Percentiles rank a stretch among this genome's conserved stretches.
These are phyloP conservation scores for Ia io DNA, from an alignment of 2,113 vertebrate genomes.

Conservation along the genomic window DNA sequence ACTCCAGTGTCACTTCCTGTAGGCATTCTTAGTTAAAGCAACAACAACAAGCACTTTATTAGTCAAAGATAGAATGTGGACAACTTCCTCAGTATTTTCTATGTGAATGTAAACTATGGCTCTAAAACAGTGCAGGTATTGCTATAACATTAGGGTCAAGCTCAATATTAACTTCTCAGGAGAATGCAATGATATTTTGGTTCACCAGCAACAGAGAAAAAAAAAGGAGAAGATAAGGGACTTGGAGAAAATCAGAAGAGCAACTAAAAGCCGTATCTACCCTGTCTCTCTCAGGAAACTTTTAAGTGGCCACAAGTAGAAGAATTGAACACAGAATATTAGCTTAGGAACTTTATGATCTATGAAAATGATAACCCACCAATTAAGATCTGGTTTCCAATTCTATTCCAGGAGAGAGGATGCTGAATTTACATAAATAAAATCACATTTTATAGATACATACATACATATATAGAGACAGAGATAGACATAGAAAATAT, in stretches of 20 bases:
- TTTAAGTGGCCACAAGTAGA: conserved; percentile 43
- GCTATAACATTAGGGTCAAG: not conserved
- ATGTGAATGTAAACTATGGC: not conserved
- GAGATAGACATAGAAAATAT: not conserved
- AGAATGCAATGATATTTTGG: conserved; percentile 42
- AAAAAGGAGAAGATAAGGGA: not conserved
- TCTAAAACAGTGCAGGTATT: not conserved
- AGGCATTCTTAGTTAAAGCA: not conserved
- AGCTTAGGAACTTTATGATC: conserved; percentile 32
- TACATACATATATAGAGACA: not conserved
- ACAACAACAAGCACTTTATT: not conserved
- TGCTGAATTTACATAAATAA: conserved; percentile 9
- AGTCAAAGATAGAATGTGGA: not conserved
- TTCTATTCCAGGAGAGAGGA: not conserved
- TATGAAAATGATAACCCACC: conserved; percentile 25
- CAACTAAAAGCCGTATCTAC: not conserved
- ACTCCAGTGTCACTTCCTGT: not conserved
- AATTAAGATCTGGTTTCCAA: not conserved
- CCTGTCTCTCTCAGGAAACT: conserved; percentile 38
- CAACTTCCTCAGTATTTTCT: not conserved
- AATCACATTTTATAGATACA: not conserved
- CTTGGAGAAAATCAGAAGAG: conserved; percentile 48
- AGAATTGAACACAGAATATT: conserved; percentile 22
- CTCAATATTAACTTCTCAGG: conserved; percentile 44
- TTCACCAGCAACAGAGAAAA: not conserved